Conservation (phyloP, 1,140 invertebrate species). For the Schlechtendalia chinensis region DNA sequence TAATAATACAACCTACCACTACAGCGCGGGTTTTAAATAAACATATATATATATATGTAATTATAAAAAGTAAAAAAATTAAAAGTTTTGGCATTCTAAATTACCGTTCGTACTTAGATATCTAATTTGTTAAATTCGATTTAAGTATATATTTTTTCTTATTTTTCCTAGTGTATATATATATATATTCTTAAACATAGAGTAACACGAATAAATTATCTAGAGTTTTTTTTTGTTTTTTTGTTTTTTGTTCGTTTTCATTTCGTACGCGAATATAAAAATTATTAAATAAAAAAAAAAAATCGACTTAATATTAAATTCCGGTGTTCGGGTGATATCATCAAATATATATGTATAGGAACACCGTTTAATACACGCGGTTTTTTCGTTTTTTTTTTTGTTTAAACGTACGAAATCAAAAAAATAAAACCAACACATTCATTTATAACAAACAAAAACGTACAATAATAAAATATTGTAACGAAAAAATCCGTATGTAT, state of each 20-base stretch:
- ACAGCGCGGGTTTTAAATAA: conserved; percentile 8
- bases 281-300: neutral
- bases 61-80: neutral
- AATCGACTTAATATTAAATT: conserved; percentile 15
- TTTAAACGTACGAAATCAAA: too few relatives aligned
- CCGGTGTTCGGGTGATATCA: conserved; percentile 27
- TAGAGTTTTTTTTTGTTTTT: neutral
- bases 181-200: neutral
- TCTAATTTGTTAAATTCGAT: conserved; percentile 31
- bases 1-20: neutral
- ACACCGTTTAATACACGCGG: conserved; percentile 28
- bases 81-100: conserved; percentile 21
- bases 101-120: neutral
- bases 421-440: conserved; percentile 11
- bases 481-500: neutral
- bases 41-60: neutral
- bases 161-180: neutral
- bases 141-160: neutral
- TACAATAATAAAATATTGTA: neutral
- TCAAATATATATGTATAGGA: neutral
- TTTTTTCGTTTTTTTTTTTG: too few relatives aligned
- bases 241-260: neutral
- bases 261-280: neutral
- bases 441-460: conserved; percentile 40
- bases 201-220: conserved; percentile 26